Conservation (phyloP, 1,140 invertebrate species). For the Coptotermes formosanus region DNA sequence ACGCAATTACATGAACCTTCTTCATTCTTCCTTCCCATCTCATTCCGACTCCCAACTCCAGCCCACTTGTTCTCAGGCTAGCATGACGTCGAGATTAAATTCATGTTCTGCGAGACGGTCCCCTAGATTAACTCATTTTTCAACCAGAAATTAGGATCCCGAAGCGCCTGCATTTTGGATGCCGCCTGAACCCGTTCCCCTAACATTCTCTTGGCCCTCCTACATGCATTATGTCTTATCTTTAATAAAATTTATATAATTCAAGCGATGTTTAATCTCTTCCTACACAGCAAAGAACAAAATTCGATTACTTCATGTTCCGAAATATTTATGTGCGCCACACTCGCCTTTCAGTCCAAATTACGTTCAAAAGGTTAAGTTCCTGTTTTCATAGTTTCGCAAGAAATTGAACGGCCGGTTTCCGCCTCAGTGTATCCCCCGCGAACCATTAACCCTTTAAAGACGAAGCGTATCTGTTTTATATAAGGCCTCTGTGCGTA, state of each 20-base stretch:
- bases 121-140: constrained; percentile 34
- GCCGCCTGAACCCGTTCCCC: not conserved
- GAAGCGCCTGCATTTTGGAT: constrained; percentile 30
- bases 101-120: constrained; percentile 28
- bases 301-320: not conserved
- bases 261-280: constrained; percentile 27
- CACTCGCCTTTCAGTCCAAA: too few species aligned
- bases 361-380: too few species aligned
- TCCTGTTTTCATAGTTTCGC: too few species aligned
- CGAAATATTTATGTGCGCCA: too few species aligned
- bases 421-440: too few species aligned
- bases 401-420: too few species aligned
- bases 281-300: not conserved
- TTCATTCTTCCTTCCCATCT: not conserved
- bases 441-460: too few species aligned
- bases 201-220: not conserved
- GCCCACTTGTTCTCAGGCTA: constrained; percentile 18
- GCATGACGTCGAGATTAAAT: constrained; percentile 33
- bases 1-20: constrained; percentile 32
- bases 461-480: too few species aligned
- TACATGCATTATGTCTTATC: constrained; percentile 12
- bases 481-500: too few species aligned
- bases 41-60: not conserved
- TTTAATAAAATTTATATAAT: constrained; percentile 32
- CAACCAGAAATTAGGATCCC: constrained; percentile 26